Percentiles rank a stretch among this genome's conserved stretches.
Conservation (phyloP, 23 tunicate genomes). For the Aplidium turbinatum region DNA sequence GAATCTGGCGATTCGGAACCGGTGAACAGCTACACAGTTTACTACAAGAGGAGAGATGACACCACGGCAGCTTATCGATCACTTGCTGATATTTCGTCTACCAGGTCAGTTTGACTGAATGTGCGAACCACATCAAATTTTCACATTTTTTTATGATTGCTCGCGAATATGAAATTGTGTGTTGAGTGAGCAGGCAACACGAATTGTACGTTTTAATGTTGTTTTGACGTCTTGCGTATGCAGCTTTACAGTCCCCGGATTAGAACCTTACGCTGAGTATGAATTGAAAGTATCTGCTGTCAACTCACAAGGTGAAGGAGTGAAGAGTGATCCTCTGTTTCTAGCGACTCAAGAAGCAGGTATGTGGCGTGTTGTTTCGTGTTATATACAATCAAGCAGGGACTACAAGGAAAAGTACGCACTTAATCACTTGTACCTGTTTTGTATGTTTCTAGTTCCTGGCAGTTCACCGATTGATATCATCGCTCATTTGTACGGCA, state of each 20-base stretch:
- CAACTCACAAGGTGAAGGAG: constrained; percentile 73
- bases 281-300: constrained; percentile 65
- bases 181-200: neutral
- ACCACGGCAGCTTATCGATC: constrained; percentile 8
- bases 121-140: no score
- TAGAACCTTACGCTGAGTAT: constrained; percentile 65
- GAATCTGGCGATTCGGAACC: constrained; percentile 40
- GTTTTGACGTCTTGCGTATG: neutral
- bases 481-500: constrained; percentile 44
- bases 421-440: no score
- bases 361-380: neutral
- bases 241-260: constrained; percentile 66
- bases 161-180: no score
- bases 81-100: constrained; percentile 41
- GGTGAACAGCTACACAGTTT: constrained; percentile 54
- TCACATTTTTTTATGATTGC: no score
- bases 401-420: no score
- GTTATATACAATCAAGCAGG: neutral
- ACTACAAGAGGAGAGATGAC: constrained; percentile 25
- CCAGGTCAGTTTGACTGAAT: no score
- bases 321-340: constrained; percentile 36
- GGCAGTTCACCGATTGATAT: constrained; percentile 45
- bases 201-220: neutral
- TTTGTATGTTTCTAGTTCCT: constrained; percentile 68
- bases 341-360: constrained; percentile 75